Conservation (phyloP, 2,797 vertebrate species). For the Tadarida brasiliensis region DNA sequence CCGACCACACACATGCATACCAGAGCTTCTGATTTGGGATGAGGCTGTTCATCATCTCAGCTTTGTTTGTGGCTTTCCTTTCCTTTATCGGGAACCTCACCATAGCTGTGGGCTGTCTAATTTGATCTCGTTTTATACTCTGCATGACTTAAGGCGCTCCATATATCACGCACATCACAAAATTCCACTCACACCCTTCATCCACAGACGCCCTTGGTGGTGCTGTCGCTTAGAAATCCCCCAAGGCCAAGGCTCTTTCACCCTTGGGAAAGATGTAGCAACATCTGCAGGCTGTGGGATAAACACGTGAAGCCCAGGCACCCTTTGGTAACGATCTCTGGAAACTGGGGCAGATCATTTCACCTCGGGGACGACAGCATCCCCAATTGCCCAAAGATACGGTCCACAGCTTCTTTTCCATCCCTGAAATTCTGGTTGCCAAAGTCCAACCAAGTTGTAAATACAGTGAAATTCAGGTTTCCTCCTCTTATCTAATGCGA, state of each 20-base stretch:
- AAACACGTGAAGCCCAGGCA: background rate
- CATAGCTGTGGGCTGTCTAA: background rate
- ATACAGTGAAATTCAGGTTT: background rate
- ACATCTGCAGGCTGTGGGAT: background rate
- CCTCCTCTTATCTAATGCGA: background rate
- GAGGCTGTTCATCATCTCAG: background rate
- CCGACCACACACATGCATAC: background rate
- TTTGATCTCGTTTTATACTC: background rate
- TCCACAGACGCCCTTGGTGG: background rate
- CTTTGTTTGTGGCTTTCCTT: slow-evolving; percentile 56
- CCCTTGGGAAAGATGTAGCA: background rate
- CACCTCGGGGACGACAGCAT: background rate
- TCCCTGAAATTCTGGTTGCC: background rate
- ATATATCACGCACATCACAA: background rate
- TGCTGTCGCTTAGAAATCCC: background rate
- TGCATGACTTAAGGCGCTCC: background rate
- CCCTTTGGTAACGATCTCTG: background rate
- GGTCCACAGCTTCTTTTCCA: background rate
- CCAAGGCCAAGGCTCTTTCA: background rate
- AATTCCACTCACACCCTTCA: background rate
- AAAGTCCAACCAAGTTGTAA: background rate
- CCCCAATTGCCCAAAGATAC: background rate
- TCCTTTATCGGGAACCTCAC: background rate
- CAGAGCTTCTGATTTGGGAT: background rate
- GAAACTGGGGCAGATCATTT: background rate